Evolutionary conservation across 2,888 invertebrate genomes (phyloP), one percentile per base, ranked within the genome.

Genomic region (Drosophila quinaria): DNA sequence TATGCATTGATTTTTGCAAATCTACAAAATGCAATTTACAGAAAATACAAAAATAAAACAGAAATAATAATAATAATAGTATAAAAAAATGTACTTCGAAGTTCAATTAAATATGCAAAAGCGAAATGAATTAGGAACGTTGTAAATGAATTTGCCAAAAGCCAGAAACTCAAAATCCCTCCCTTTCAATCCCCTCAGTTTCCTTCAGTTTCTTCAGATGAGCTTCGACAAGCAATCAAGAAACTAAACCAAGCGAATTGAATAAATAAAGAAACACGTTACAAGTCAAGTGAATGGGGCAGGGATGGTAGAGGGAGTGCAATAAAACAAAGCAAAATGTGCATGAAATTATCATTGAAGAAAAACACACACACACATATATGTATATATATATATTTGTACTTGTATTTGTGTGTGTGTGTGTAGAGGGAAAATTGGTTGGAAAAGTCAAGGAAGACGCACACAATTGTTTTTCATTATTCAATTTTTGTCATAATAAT

Each of bases 391-490:
- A 22, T 15, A 61, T 15, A 22, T 10, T 15, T 37, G 17, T 13
- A 50, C 17, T 10, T 10, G n/a, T n/a, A 25, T 25, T 25, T 25
- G 37, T 33, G 49, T n/a, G 19, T 25, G 37, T 33, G 49, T n/a
- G 19, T 10, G 52, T n/a, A 44, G 54, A 44, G 41, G 63, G 46
- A 46, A 51, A 64, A 52, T 50, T 67, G 65, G 59, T 54, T 44
- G 72, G 56, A 63, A 81, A 80, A 78, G 78, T 77, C 62, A 64
- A 75, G 70, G 63, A 70, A 75, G 70, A 87, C 72, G 70, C 78
- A 86, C 89, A 77, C 90, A 87, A 87, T 87, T 87, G 87, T 90
- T 90, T 90, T 90, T 90, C 89, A 87, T 87, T 88, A 87, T 90
- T 90, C 81, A 88, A 90, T 90, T 87, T 87, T 78, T 87, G 88